Base-by-base conservation (phyloP, 2,797 vertebrate genomes). In the Chaunax sp. region DNA sequence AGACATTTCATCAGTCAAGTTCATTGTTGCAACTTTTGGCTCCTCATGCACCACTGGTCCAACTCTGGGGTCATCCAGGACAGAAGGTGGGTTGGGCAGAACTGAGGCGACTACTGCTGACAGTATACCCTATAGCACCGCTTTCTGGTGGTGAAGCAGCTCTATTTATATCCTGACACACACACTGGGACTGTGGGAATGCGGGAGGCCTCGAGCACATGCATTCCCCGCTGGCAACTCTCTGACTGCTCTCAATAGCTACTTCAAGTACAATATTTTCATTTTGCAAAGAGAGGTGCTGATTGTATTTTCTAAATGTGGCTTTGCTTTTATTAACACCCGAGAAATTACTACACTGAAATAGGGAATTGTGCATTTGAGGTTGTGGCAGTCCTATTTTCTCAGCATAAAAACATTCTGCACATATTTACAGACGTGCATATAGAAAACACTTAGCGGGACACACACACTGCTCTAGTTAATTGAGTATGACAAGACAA, bases 91-190 rank as follows among this genome's bases (percentile, higher is more conserved):
- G 64, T 45, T 62, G 59, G 53, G 49, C 47, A 71, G 71, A 56
- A 77, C 44, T 37, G 58, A 65, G 69, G 64, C 54, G 2, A 56
- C 3, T 14, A 60, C 71, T 70, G 38, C 38, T 15, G 61, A 71
- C 81, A 80, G 74, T 40, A 15, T 40, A 40, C 72, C 83, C 76
- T 69, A 76, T 72, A 87, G 79, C 83, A 51, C 38, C 1, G 16
- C 71, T 87, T 73, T 81, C 71, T 82, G 81, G 77, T 81, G 78
- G 77, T 72, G 63, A 80, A 72, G 80, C 76, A 61, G 67, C 60
- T 87, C 86, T 92, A 88, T 92, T 89, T 91, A 87, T 88, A 92
- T 78, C 83, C 77, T 56, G 65, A 55, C 40, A 77, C 64, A 81
- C 46, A 86, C 75, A 83, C 45, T 77, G 83, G 78, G 78, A 84